Base-by-base conservation (phyloP, 2,113 vertebrate species). In the Mugil cephalus region DNA sequence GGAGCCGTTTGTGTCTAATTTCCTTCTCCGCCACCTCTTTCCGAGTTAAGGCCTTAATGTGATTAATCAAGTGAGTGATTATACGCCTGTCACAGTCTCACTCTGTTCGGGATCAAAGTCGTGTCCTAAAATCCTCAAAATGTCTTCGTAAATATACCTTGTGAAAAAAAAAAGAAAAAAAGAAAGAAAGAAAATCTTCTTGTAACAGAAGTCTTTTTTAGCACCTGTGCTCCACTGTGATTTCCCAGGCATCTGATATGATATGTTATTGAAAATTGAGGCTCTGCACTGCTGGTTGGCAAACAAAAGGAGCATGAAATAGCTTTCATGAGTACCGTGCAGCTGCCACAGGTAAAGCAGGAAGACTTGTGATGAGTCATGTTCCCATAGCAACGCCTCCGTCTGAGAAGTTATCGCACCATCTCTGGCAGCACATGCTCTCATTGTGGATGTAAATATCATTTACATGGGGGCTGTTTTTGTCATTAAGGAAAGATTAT, bases 321-420 rank as follows among this genome's bases (percentile, higher is more conserved):
- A 80, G 84, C 83, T 80, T 78, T 82, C 80, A 60, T 67, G 81
- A 86, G 87, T 74, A 59, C 73, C 75, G 80, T 85, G 84, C 91
- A 92, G 91, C 93, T 93, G 91, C 89, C 85, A 80, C 88, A 90
- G 89, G 92, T 92, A 88, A 58, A 86, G 82, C 77, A 70, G 87
- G 82, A 87, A 78, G 87, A 83, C 80, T 77, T 83, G 84, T 39
- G 88, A 85, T 93, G 93, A 93, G 88, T 94, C 90, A 93, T 36
- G 87, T 93, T 88, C 69, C 91, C 91, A 93, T 93, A 84, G 93
- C 87, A 93, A 93, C 91, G 10, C 43, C 70, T 51, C 39, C 65
- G 70, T 55, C 83, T 42, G 82, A 78, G 85, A 85, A 85, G 86
- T 82, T 90, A 89, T 92, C 87, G 51, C 82, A 84, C 67, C 82